These are phyloP conservation scores for Craniophora ligustri DNA, from an alignment of 2,888 invertebrate genomes.

Conservation along the genomic window DNA sequence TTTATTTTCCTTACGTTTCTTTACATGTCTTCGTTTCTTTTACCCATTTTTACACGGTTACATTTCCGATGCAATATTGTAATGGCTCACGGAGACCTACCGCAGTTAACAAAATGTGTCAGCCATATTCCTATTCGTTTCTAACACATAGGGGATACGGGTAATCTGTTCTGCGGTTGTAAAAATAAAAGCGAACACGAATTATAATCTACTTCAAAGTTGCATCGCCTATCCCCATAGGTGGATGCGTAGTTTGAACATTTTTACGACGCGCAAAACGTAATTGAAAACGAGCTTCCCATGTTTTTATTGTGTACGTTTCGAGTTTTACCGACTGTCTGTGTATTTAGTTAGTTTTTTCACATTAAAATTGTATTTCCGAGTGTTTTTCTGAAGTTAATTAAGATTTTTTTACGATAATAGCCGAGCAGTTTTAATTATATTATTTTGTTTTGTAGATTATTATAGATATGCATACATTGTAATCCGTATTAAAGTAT, in stretches of 20 bases:
- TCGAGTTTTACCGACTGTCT: constrained; percentile 14
- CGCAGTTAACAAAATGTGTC: constrained; percentile 57
- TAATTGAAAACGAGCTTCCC: constrained; percentile 65
- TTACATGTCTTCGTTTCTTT: background rate
- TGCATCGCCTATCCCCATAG: constrained; percentile 56
- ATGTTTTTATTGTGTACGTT: constrained; percentile 44
- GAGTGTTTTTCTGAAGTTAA: constrained; percentile 3
- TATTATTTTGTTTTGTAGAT: constrained; percentile 9
- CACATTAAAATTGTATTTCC: background rate
- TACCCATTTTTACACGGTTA: constrained; percentile 1
- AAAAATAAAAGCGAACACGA: constrained; percentile 54
- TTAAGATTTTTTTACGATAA: constrained; percentile 7
- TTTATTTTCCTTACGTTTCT: too few species aligned
- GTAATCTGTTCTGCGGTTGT: constrained; percentile 80
- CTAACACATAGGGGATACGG: constrained; percentile 82
- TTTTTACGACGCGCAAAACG: constrained; percentile 61
- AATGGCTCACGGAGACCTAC: constrained; percentile 57
- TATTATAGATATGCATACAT: too few species aligned
- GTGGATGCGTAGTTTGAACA: constrained; percentile 41
- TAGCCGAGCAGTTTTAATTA: background rate
- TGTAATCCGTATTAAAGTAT: too few species aligned
- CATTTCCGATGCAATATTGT: constrained; percentile 36
- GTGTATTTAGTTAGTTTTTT: constrained; percentile 18
- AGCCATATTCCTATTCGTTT: constrained; percentile 55
- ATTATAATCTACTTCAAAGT: constrained; percentile 57